These are phyloP conservation scores for Mesembrinibis cayennensis DNA, from an alignment of 2,113 vertebrate genomes.

Conservation along the genomic window DNA sequence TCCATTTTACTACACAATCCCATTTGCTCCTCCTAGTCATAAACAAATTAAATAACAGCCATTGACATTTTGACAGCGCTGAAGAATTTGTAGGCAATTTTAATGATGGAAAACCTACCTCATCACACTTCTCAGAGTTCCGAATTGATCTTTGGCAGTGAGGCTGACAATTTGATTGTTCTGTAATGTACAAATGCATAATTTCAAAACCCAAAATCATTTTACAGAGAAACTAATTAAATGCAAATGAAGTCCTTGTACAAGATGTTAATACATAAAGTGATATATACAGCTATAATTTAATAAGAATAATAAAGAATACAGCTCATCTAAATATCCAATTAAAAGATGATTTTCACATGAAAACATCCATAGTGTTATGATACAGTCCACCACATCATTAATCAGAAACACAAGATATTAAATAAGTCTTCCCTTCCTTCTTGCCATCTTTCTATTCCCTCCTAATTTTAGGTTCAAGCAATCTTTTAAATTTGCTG, in stretches of 20 bases:
- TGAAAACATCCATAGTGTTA: not conserved
- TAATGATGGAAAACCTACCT: constrained; percentile 64
- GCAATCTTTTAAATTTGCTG: not conserved
- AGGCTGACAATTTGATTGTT: constrained; percentile 72
- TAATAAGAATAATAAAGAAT: constrained; percentile 33
- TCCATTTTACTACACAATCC: constrained; percentile 19
- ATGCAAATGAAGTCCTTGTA: constrained; percentile 63
- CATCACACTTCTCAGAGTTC: constrained; percentile 43
- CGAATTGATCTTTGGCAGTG: constrained; percentile 53
- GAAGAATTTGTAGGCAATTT: constrained; percentile 62
- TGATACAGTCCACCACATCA: not conserved
- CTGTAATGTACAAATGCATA: constrained; percentile 55
- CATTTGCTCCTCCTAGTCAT: constrained; percentile 50
- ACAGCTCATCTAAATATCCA: not conserved
- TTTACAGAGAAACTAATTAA: constrained; percentile 63
- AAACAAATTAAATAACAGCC: constrained; percentile 66
- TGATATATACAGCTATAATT: constrained; percentile 40
- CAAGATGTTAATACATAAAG: constrained; percentile 57
- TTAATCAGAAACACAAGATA: not conserved
- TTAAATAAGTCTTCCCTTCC: not conserved
- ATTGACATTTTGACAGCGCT: constrained; percentile 50
- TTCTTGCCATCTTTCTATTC: not conserved
- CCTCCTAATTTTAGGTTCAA: not conserved
- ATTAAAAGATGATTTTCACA: constrained; percentile 23
- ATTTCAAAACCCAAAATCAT: constrained; percentile 69